These are phyloP conservation scores for Catocala nupta DNA, from an alignment of 2,888 invertebrate genomes.

Conservation along the genomic window DNA sequence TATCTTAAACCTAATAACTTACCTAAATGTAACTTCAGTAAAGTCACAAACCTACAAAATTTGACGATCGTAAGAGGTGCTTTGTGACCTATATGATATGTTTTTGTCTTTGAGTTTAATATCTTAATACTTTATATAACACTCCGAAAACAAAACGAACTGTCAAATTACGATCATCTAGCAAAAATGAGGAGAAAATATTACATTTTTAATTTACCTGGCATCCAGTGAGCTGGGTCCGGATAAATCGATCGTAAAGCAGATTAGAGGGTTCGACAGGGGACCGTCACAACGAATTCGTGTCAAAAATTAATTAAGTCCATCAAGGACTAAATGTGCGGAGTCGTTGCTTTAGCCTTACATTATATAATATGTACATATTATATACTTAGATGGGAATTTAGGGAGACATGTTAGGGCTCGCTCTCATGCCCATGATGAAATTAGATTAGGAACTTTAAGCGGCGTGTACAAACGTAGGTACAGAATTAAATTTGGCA, in stretches of 20 bases:
- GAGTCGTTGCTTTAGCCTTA: conserved; percentile 25
- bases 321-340: conserved; percentile 54
- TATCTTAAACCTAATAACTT: too few species aligned
- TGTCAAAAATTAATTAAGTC: conserved; percentile 73
- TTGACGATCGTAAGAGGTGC: too few species aligned
- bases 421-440: background rate
- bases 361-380: conserved; percentile 7
- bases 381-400: conserved; percentile 36
- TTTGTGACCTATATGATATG: too few species aligned
- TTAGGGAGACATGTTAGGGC: conserved; percentile 21
- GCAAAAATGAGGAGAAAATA: conserved; percentile 19
- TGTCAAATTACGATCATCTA: conserved; percentile 22
- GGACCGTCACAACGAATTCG: conserved; percentile 61
- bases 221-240: conserved; percentile 49
- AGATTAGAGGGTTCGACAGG: conserved; percentile 54
- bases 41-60: too few species aligned
- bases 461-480: too few species aligned
- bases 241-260: conserved; percentile 64
- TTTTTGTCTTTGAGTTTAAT: too few species aligned
- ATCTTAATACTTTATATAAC: conserved; percentile 1
- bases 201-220: conserved; percentile 37
- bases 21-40: too few species aligned
- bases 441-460: background rate
- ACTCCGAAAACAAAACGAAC: background rate
- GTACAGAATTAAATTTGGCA: too few species aligned